Conservation (phyloP, 1,140 invertebrate species). For the Globodera rostochiensis region DNA sequence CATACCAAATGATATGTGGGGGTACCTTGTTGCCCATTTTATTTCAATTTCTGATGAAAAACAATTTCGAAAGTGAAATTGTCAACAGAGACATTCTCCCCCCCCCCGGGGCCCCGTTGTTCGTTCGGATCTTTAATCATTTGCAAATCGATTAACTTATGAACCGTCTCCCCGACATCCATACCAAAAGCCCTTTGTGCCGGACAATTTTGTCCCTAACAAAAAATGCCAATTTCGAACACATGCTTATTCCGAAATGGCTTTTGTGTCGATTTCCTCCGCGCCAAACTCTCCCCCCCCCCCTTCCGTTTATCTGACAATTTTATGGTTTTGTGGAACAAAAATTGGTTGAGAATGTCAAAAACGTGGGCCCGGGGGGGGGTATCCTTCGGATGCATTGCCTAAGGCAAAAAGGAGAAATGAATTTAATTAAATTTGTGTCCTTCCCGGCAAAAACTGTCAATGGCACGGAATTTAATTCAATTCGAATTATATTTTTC, state of each 20-base stretch:
- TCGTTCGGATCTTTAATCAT: not conserved
- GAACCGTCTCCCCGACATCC: not conserved
- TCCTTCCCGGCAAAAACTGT: constrained; percentile 2
- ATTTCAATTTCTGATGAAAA: constrained; percentile 18
- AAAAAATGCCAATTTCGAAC: too few species aligned
- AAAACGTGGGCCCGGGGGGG: not conserved
- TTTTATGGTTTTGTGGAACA: not conserved
- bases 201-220: too few species aligned
- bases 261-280: not conserved
- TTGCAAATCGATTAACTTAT: not conserved
- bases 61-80: constrained; percentile 9
- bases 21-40: not conserved
- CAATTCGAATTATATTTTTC: constrained; percentile 21
- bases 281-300: not conserved
- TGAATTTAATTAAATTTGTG: constrained; percentile 19
- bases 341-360: constrained; percentile 6
- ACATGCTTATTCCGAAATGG: not conserved
- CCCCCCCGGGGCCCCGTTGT: not conserved
- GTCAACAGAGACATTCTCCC: not conserved
- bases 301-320: not conserved
- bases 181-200: too few species aligned
- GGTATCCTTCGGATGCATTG: constrained; percentile 1
- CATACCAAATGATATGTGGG: not conserved
- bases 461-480: constrained; percentile 19
- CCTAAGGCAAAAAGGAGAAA: constrained; percentile 1